phyloP scores from a whole-genome alignment of 1,140 invertebrate genomes.

The Pemphigus obesinymphae region DNA sequence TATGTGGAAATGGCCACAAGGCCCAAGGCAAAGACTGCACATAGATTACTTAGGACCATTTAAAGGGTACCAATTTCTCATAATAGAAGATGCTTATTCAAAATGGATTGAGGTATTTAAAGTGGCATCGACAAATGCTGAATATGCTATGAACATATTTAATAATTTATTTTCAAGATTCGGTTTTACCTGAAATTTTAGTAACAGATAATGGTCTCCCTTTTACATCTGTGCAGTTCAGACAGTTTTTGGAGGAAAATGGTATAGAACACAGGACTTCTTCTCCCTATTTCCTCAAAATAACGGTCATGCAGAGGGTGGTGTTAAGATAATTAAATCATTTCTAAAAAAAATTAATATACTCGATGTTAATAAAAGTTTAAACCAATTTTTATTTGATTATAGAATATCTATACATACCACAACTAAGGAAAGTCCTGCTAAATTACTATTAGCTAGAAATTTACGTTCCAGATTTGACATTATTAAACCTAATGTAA shows the following conservation, averaged over 20 bases:
- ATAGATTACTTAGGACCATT: no score
- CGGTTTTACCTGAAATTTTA: constrained; percentile 45
- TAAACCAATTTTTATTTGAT: no score
- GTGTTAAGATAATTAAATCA: no score
- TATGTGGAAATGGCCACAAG: no score
- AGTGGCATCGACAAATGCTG: background rate
- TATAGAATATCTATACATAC: background rate
- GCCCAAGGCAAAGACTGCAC: no score
- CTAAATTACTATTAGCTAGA: no score
- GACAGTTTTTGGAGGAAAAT: constrained; percentile 45
- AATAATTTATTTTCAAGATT: constrained; percentile 44
- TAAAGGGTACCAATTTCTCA: no score
- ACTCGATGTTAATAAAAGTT: background rate
- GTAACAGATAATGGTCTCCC: constrained; percentile 48
- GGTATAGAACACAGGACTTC: constrained; percentile 46
- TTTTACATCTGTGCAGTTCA: constrained; percentile 46
- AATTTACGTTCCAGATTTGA: no score
- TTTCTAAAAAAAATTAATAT: constrained; percentile 42
- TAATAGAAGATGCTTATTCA: constrained; percentile 50
- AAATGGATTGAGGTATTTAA: constrained; percentile 47
- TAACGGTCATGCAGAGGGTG: constrained; percentile 49
- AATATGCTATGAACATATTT: constrained; percentile 36
- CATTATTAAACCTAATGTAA: no score
- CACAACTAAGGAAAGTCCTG: constrained; percentile 28
- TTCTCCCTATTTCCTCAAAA: constrained; percentile 47